Evolutionary conservation across 2,888 invertebrate genomes (phyloP).

Genomic region (Biston stratarius): DNA sequence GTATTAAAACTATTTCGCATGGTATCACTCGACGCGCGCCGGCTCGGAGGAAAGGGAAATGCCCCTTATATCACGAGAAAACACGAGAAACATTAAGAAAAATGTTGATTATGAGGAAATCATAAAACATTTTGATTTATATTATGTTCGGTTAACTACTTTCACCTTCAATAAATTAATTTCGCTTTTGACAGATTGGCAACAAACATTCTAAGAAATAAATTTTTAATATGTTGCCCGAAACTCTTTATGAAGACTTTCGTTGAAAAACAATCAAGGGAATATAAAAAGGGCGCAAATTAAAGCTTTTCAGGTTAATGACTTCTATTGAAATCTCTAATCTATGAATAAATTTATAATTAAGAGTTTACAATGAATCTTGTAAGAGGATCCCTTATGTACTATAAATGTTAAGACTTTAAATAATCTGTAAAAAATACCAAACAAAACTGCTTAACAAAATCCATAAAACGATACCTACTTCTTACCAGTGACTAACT

Average conservation of each 20-base stretch:
- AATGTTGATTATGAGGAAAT: constrained; percentile 70
- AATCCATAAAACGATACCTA: no score
- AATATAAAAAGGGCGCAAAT: constrained; percentile 18
- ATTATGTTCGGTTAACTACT: constrained; percentile 38
- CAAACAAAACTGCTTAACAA: no score
- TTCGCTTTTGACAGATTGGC: constrained; percentile 31
- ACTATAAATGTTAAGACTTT: no score
- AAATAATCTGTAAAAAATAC: no score
- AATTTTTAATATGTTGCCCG: constrained; percentile 20
- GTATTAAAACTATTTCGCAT: constrained; percentile 83
- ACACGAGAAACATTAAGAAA: constrained; percentile 71
- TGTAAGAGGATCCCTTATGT: no score
- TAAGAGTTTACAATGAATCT: background rate
- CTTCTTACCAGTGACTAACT: no score
- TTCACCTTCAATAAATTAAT: constrained; percentile 41
- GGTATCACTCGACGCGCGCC: constrained; percentile 63
- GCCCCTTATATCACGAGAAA: constrained; percentile 77
- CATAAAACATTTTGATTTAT: constrained; percentile 74
- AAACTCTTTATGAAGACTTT: constrained; percentile 26
- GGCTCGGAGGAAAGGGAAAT: constrained; percentile 78
- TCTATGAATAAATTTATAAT: background rate
- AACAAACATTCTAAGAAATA: constrained; percentile 23
- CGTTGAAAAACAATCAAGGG: constrained; percentile 31
- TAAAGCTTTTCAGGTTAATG: constrained; percentile 29
- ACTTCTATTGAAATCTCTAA: constrained; percentile 12